A percentile compares a stretch with the other conserved stretches of the same genome.
Conservation (phyloP, 2,797 vertebrate species). For the Gobio occitaniae region DNA sequence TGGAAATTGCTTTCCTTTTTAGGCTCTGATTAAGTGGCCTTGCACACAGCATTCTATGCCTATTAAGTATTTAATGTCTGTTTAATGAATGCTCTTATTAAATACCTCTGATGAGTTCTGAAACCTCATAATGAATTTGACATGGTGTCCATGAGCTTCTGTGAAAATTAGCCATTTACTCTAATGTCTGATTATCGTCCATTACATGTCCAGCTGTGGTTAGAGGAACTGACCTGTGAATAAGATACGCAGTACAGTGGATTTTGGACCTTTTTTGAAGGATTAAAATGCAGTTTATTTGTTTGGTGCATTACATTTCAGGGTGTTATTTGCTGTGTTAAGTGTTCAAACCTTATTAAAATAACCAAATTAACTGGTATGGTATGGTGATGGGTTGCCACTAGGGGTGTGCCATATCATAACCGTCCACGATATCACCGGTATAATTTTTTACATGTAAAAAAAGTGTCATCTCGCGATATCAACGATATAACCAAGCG, state of each 20-base stretch:
- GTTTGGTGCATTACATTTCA: not conserved
- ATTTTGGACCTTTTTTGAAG: not conserved
- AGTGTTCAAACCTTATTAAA: not conserved
- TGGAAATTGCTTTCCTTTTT: constrained; percentile 63
- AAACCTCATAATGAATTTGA: constrained; percentile 56
- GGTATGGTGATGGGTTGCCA: too few species aligned
- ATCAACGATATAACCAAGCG: too few species aligned
- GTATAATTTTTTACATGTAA: too few species aligned
- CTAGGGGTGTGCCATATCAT: too few species aligned
- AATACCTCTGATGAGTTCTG: constrained; percentile 60
- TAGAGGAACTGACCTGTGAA: not conserved
- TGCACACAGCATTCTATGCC: constrained; percentile 56
- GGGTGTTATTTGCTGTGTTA: not conserved
- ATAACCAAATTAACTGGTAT: too few species aligned
- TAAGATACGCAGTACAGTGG: not conserved
- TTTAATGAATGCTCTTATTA: constrained; percentile 62
- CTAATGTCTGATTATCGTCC: constrained; percentile 9
- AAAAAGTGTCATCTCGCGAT: too few species aligned
- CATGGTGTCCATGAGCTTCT: constrained; percentile 44
- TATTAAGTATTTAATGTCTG: constrained; percentile 60
- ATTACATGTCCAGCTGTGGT: constrained; percentile 30
- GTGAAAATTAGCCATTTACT: constrained; percentile 40
- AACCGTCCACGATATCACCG: too few species aligned
- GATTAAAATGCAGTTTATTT: not conserved
- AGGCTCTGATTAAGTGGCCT: constrained; percentile 57